Percentiles rank a stretch among this genome's conserved stretches.
phyloP scores from a whole-genome alignment of 2,888 invertebrate species.

The Argyresthia goedartella region DNA sequence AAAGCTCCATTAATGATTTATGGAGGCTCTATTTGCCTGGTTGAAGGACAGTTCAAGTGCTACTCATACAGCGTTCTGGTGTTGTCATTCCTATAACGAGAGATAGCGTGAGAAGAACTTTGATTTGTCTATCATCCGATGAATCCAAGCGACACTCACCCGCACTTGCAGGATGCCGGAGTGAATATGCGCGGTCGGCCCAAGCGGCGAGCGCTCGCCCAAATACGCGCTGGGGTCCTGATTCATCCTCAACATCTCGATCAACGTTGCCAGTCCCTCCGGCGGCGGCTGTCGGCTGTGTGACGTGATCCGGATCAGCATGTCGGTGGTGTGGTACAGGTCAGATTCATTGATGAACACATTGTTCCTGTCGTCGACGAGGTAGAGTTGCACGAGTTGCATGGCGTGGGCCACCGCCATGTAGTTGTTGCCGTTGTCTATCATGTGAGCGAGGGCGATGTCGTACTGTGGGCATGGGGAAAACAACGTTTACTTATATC shows the following conservation, averaged over 20 bases:
- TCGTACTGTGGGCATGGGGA: slow-evolving; percentile 82
- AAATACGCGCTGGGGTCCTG: slow-evolving; percentile 80
- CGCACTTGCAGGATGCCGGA: slow-evolving; percentile 89
- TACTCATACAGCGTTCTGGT: too few relatives aligned
- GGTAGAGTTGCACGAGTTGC: slow-evolving; percentile 89
- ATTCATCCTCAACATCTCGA: slow-evolving; percentile 83
- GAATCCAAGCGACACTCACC: slow-evolving; percentile 59
- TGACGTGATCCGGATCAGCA: slow-evolving; percentile 81
- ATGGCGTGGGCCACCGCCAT: slow-evolving; percentile 91
- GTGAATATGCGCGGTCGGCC: slow-evolving; percentile 91
- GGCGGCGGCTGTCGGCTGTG: slow-evolving; percentile 84
- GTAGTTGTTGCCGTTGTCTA: slow-evolving; percentile 88
- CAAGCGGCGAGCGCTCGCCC: slow-evolving; percentile 82
- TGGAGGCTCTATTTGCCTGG: too few relatives aligned
- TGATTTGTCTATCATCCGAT: too few relatives aligned
- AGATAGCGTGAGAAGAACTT: too few relatives aligned
- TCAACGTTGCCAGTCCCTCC: slow-evolving; percentile 84
- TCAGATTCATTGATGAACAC: slow-evolving; percentile 86
- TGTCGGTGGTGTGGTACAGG: slow-evolving; percentile 88
- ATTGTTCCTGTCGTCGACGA: slow-evolving; percentile 85
- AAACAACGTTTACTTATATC: not conserved
- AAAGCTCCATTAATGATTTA: too few relatives aligned
- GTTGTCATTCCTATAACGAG: not conserved
- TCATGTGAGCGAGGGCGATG: slow-evolving; percentile 82
- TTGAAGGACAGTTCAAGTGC: too few relatives aligned